phyloP scores from a whole-genome alignment of 2,113 vertebrate genomes.

The Seriola quinqueradiata region DNA sequence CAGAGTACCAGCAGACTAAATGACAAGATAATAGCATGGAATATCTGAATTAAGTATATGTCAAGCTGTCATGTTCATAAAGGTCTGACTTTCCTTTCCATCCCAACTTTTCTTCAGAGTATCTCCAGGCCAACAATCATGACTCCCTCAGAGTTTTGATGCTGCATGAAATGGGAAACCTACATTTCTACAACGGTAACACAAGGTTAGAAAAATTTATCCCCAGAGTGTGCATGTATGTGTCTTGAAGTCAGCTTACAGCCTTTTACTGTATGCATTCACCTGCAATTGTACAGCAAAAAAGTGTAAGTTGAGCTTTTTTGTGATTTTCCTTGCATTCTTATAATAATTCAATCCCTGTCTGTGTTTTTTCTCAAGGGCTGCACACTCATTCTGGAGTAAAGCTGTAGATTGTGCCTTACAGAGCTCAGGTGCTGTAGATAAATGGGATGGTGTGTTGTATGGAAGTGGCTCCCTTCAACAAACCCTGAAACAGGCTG shows the following conservation, averaged over 20 bases:
- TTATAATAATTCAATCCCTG: background rate
- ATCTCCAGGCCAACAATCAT: slow-evolving; percentile 85
- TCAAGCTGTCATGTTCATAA: background rate
- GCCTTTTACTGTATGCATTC: background rate
- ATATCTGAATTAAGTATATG: slow-evolving; percentile 3
- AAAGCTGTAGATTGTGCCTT: slow-evolving; percentile 92
- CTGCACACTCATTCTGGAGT: slow-evolving; percentile 90
- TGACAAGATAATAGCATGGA: background rate
- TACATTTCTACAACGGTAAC: slow-evolving; percentile 89
- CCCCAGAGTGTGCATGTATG: background rate
- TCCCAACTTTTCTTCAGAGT: slow-evolving; percentile 82
- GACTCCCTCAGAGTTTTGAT: slow-evolving; percentile 89
- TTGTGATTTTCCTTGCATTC: background rate
- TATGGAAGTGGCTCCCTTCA: slow-evolving; percentile 81
- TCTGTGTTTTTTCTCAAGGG: slow-evolving; percentile 78
- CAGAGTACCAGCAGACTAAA: slow-evolving; percentile 1
- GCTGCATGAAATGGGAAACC: slow-evolving; percentile 92
- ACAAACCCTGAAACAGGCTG: slow-evolving; percentile 87
- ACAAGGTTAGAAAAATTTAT: slow-evolving; percentile 82
- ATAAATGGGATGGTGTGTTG: slow-evolving; percentile 88
- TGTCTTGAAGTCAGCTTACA: background rate
- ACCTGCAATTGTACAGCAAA: background rate
- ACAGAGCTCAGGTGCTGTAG: slow-evolving; percentile 82
- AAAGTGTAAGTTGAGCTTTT: background rate
- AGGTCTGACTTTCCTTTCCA: slow-evolving; percentile 4